Conservation (phyloP, 2,113 vertebrate genomes). For the Trinectes maculatus region DNA sequence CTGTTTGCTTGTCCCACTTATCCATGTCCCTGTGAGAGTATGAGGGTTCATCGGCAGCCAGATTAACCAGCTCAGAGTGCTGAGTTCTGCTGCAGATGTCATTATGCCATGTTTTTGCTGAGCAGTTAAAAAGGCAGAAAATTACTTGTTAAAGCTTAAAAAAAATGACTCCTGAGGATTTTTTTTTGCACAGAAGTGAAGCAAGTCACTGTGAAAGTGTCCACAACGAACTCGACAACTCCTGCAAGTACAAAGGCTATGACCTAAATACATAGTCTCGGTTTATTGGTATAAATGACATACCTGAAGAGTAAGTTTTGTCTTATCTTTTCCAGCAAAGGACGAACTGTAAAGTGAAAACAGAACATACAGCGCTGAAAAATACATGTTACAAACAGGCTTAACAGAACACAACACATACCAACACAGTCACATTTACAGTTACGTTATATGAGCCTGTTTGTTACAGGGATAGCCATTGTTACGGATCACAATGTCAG, state of each 20-base stretch:
- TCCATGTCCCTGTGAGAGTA: conserved; percentile 16
- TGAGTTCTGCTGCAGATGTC: conserved; percentile 45
- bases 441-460: too few relatives aligned
- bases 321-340: conserved; percentile 90
- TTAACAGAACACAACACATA: too few relatives aligned
- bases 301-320: conserved; percentile 90
- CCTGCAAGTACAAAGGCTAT: neutral
- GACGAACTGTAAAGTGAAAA: conserved; percentile 80
- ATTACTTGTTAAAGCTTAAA: conserved; percentile 28
- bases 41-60: conserved; percentile 21
- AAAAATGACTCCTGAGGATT: conserved; percentile 4
- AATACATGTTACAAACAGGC: too few relatives aligned
- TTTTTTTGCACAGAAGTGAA: neutral
- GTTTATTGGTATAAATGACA: conserved; percentile 16
- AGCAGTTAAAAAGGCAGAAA: conserved; percentile 35
- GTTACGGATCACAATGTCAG: too few relatives aligned
- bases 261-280: neutral
- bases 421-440: neutral
- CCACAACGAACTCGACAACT: neutral
- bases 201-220: conserved; percentile 5
- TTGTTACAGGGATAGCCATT: too few relatives aligned
- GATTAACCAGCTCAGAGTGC: conserved; percentile 28
- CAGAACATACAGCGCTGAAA: too few relatives aligned
- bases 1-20: conserved; percentile 42
- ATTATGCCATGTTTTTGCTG: conserved; percentile 41